Evolutionary conservation across 2,113 vertebrate genomes (phyloP).

Genomic region (Ranitomeya imitator): DNA sequence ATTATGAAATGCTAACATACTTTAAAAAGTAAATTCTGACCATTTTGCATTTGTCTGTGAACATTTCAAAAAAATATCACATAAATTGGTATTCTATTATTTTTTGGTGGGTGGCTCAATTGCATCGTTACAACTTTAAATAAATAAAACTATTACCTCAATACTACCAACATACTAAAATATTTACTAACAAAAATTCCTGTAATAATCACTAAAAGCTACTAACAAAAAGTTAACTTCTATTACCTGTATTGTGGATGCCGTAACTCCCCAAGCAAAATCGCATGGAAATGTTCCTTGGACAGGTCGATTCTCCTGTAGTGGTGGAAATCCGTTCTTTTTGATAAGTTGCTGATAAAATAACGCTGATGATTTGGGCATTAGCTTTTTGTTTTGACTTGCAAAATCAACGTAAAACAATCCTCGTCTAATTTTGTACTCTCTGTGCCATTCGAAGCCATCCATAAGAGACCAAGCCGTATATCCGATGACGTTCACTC

Average conservation of each 20-base stretch:
- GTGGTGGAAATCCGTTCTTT: conserved; percentile 89
- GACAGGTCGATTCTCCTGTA: conserved; percentile 83
- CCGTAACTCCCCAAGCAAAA: conserved; percentile 92
- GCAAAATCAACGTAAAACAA: conserved; percentile 94
- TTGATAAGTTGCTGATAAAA: conserved; percentile 93
- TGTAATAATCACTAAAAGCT: not conserved
- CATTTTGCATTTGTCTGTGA: not conserved
- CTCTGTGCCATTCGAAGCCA: conserved; percentile 93
- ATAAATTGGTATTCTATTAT: too few relatives aligned
- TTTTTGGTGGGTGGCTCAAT: too few relatives aligned
- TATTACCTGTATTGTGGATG: conserved; percentile 90
- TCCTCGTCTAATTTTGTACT: conserved; percentile 87
- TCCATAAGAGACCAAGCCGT: conserved; percentile 96
- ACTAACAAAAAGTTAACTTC: not conserved
- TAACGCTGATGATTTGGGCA: conserved; percentile 89
- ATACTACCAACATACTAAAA: not conserved
- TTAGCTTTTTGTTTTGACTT: conserved; percentile 84
- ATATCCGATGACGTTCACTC: conserved; percentile 89
- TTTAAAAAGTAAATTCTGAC: not conserved
- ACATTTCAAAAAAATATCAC: not conserved
- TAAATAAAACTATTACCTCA: too few relatives aligned
- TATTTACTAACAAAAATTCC: not conserved
- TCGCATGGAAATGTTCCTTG: conserved; percentile 86
- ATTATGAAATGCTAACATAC: not conserved
- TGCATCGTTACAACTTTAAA: too few relatives aligned